A percentile compares a stretch with the other conserved stretches of the same genome.
Evolutionary conservation across 2,888 invertebrate genomes (phyloP).

Genomic region (Gymnoscelis rufifasciata): DNA sequence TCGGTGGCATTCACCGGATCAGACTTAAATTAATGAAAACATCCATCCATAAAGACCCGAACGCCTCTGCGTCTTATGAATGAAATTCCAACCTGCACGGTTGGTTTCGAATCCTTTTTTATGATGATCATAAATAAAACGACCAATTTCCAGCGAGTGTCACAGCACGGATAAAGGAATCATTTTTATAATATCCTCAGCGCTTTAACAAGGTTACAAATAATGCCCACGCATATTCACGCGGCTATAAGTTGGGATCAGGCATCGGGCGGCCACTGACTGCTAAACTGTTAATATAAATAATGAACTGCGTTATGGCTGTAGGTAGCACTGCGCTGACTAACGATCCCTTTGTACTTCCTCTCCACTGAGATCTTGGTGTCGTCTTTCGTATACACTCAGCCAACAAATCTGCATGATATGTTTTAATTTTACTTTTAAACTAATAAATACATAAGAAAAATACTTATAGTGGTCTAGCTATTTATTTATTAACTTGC

Average conservation of each 20-base stretch:
- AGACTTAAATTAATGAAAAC: conserved; percentile 77
- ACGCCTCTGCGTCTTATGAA: conserved; percentile 80
- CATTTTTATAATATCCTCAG: conserved; percentile 79
- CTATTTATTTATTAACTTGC: no score
- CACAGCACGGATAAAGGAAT: conserved; percentile 77
- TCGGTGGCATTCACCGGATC: conserved; percentile 62
- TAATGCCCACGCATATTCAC: conserved; percentile 79
- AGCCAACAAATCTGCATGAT: conserved; percentile 15
- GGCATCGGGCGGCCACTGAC: conserved; percentile 69
- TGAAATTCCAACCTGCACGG: conserved; percentile 76
- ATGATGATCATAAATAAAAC: conserved; percentile 74
- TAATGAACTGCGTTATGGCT: conserved; percentile 76
- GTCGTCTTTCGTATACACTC: conserved; percentile 24
- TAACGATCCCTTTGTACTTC: conserved; percentile 68
- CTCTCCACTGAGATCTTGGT: conserved; percentile 47
- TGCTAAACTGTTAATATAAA: conserved; percentile 80
- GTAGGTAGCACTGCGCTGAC: conserved; percentile 70
- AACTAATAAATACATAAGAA: not conserved
- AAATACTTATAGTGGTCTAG: no score
- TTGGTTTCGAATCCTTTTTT: conserved; percentile 71
- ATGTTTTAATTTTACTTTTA: conserved; percentile 33
- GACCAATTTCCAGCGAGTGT: conserved; percentile 78
- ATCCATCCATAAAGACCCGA: conserved; percentile 77
- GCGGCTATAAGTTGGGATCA: conserved; percentile 72
- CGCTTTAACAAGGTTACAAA: conserved; percentile 77